Conservation (phyloP, 1,140 invertebrate species). For the Cylas formicarius region DNA sequence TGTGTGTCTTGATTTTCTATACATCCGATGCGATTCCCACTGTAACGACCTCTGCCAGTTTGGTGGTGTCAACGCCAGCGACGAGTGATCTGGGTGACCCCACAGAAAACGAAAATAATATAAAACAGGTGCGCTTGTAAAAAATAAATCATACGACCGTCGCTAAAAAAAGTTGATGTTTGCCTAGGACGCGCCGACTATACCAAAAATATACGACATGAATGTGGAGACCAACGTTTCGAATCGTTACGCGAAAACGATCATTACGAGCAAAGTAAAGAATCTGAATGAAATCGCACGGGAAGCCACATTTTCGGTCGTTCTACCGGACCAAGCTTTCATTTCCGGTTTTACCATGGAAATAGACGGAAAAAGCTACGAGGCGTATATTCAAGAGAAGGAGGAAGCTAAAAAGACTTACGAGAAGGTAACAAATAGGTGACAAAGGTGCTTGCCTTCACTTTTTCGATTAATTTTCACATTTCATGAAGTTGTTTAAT, state of each 20-base stretch:
- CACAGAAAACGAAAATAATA: too few relatives aligned
- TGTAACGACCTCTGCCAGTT: too few relatives aligned
- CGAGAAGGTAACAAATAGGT: conserved; percentile 42
- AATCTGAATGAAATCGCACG: conserved; percentile 51
- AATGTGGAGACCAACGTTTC: conserved; percentile 49
- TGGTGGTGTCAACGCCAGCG: too few relatives aligned
- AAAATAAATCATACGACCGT: too few relatives aligned
- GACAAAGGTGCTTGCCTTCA: not conserved
- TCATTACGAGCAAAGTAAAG: conserved; percentile 50
- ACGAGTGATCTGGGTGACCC: too few relatives aligned
- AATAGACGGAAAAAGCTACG: conserved; percentile 47
- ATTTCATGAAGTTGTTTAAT: too few relatives aligned
- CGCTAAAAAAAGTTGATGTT: too few relatives aligned
- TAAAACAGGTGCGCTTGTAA: too few relatives aligned
- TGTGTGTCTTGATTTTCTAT: too few relatives aligned
- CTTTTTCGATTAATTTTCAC: conserved; percentile 1
- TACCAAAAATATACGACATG: conserved; percentile 45
- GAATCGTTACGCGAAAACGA: conserved; percentile 53
- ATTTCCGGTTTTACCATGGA: conserved; percentile 58
- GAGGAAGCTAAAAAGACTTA: conserved; percentile 59
- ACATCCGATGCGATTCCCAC: too few relatives aligned
- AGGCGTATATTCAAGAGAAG: conserved; percentile 53
- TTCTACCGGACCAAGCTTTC: conserved; percentile 58
- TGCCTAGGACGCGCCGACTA: not conserved
- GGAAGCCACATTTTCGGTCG: conserved; percentile 53